Conservation (phyloP, 2,113 vertebrate species). For the Glaucomys volans region DNA sequence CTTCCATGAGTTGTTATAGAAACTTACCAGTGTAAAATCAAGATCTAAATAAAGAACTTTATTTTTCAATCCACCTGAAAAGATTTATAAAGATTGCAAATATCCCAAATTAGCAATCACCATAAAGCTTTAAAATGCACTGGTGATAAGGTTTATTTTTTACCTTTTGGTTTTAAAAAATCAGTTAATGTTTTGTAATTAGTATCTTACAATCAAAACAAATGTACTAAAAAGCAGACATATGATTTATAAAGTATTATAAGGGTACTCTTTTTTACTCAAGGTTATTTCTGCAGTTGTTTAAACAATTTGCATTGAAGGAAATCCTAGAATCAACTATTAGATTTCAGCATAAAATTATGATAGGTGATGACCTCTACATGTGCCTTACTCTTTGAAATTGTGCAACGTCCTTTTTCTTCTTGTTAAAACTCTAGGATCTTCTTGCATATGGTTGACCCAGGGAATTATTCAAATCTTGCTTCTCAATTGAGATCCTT, state of each 20-base stretch:
- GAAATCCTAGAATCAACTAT: constrained; percentile 4
- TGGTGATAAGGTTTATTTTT: neutral
- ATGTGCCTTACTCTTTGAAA: neutral
- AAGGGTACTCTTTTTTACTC: constrained; percentile 18
- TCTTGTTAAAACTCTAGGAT: neutral
- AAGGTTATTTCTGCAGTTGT: constrained; percentile 34
- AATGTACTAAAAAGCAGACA: constrained; percentile 28
- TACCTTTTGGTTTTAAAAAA: neutral
- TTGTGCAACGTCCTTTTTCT: neutral
- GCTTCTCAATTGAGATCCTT: neutral
- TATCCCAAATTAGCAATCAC: constrained; percentile 3
- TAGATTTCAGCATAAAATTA: constrained; percentile 31
- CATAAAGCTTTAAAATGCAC: neutral
- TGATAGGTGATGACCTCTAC: neutral
- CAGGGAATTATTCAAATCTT: neutral
- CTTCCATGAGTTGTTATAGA: neutral
- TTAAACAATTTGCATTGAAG: constrained; percentile 34
- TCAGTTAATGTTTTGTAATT: constrained; percentile 38
- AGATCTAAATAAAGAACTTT: constrained; percentile 9
- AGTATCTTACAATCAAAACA: constrained; percentile 47
- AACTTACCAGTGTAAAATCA: neutral
- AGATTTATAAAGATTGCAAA: constrained; percentile 20
- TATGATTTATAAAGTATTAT: neutral
- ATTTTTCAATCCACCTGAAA: constrained; percentile 37
- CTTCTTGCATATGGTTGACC: neutral